Conservation (phyloP, 2,888 invertebrate genomes). For the Leptura quadrifasciata region DNA sequence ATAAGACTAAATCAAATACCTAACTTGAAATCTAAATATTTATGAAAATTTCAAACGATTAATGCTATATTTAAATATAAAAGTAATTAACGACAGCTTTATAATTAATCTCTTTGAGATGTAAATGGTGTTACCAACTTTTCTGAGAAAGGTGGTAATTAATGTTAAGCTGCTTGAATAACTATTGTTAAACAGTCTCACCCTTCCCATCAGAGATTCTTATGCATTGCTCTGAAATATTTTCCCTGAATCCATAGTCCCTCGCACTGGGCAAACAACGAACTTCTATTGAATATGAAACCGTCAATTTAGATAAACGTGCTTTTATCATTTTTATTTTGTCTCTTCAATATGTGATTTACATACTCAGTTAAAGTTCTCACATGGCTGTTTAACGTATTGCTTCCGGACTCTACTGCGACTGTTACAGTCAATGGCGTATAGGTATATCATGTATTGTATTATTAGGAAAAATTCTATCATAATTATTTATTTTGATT, state of each 20-base stretch:
- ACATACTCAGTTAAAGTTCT: not conserved
- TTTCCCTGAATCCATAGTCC: conserved; percentile 18
- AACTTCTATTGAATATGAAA: conserved; percentile 4
- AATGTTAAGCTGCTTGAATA: conserved; percentile 26
- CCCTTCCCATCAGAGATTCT: conserved; percentile 25
- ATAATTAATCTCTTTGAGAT: conserved; percentile 39
- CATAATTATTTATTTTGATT: too few relatives aligned
- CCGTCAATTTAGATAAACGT: conserved; percentile 7
- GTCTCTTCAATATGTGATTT: not conserved
- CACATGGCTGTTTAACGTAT: not conserved
- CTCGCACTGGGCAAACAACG: conserved; percentile 6
- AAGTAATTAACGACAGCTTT: conserved; percentile 34
- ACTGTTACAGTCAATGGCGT: too few relatives aligned
- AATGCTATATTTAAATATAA: conserved; percentile 36
- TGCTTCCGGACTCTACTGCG: not conserved
- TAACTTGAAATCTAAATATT: not conserved
- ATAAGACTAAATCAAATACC: too few relatives aligned
- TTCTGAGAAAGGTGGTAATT: conserved; percentile 36
- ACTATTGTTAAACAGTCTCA: conserved; percentile 23
- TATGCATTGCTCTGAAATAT: not conserved
- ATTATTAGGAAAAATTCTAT: too few relatives aligned
- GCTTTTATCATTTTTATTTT: conserved; percentile 11
- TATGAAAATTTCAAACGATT: not conserved
- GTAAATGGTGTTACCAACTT: conserved; percentile 25
- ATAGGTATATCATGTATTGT: too few relatives aligned